Base-by-base conservation (phyloP, 2,888 invertebrate species). In the Sphaerophoria rueppellii region DNA sequence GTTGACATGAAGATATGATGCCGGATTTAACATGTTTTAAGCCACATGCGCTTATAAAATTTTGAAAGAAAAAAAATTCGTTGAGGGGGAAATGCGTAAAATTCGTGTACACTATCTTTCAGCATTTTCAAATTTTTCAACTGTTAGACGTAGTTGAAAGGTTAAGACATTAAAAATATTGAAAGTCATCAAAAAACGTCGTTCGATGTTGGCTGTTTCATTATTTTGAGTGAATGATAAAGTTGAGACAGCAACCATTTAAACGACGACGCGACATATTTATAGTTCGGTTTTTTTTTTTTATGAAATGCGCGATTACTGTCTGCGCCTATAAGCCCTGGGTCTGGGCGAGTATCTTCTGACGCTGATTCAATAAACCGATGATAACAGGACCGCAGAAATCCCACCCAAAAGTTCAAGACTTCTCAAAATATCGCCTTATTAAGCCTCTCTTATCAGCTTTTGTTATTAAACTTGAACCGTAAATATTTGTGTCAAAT, bases 401-500 rank as follows among this genome's bases (percentile, higher is more conserved):
- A 67, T 14, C 52, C 54, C 40, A 54, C 37, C 35, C 0, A 65
- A 46, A 57, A 48, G 46, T 65, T 55, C n/a, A 48, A 37, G 16
- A 57, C 35, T 57, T 67, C 48, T 35, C 2, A 24, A 46, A 46
- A 57, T 63, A 43, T 54, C 34, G 34, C 9, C 4, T n/a, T 63
- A 43, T 11, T 16, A 14, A 57, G 63, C n/a, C n/a, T 40, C 2
- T 37, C 65, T 74, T 50, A 75, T 76, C 60, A 35, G 40, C 5
- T 6, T 52, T 32, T 52, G 24, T 54, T 43, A 34, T 40, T 75
- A 67, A 75, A 58, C 60, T 69, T 69, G 40, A 60, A 76, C 60
- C 40, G 69, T 67, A 67, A 67, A 67, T 67, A 67, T 67, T 67
- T 67, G 40, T 67, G 67, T 54, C 67, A 54, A 34, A 48, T 70